Evolutionary conservation across 2,113 vertebrate genomes (phyloP), one percentile per base, ranked within the genome.

Genomic region (Morphnarchus princeps): DNA sequence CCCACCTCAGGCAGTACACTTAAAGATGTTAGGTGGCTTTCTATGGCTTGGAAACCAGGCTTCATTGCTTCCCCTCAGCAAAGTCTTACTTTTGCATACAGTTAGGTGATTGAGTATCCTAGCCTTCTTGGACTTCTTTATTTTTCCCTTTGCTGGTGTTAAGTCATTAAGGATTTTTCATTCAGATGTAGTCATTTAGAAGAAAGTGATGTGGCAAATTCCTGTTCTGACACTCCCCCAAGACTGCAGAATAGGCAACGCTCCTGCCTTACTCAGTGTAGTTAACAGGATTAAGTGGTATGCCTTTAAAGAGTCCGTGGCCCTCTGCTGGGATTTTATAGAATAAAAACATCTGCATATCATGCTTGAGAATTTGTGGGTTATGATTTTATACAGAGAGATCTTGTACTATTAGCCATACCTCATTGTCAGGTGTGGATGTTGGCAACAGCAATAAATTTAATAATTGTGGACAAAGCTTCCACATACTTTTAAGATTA

Each of bases 61-160:
- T 57, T 31, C 28, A 45, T 58, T 69, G 7, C 13, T 36, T 72
- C 18, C 5, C 0, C 76, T 82, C 31, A 65, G 9, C 32, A 91
- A 59, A 45, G 2, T 24, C 13, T 55, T 77, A 26, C 6, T 71
- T 87, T 69, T 55, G 18, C 3, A 14, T 74, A 14, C 20, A 12
- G 11, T 25, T 50, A 16, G 1, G 3, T 63, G 16, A 49, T 9
- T 59, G 43, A 88, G 26, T 38, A 11, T 7, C 24, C 24, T 63
- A 16, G 16, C 17, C 16, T 63, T 38, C 61, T 25, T 13, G 29
- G 47, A 36, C 8, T 66, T 47, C 8, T 42, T 54, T 69, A 6
- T 13, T 19, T 18, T 9, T 5, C 9, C 1, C 1, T 79, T 66
- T 49, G 66, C 15, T 2, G 1, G 7, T 17, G 49, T 26, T 47